Conservation (phyloP, 2,888 invertebrate genomes). For the Cryptus viduatorius region DNA sequence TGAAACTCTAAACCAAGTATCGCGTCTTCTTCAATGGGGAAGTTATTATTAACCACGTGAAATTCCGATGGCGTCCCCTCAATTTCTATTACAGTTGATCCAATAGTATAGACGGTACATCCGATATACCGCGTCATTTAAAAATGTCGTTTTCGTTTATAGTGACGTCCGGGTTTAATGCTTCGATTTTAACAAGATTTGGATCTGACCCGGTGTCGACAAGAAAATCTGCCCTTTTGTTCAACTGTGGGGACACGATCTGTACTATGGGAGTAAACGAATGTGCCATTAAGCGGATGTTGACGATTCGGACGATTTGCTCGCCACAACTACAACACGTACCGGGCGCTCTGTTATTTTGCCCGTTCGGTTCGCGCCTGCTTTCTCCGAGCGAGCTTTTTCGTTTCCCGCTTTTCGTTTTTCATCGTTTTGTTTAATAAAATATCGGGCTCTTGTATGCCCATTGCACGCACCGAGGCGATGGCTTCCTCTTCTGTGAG, state of each 20-base stretch:
- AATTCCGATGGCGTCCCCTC: conserved; percentile 11
- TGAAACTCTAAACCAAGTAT: conserved; percentile 39
- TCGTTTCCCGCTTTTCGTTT: conserved; percentile 26
- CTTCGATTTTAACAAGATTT: neutral
- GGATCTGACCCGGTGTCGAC: conserved; percentile 32
- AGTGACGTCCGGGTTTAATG: neutral
- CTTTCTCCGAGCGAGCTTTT: conserved; percentile 1
- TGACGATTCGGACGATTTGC: neutral
- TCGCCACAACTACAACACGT: neutral
- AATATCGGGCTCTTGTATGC: neutral
- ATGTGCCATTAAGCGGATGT: neutral
- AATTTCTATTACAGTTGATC: conserved; percentile 16
- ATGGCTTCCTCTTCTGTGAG: no score
- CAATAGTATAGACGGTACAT: conserved; percentile 18
- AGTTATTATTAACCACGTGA: conserved; percentile 2
- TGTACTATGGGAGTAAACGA: neutral
- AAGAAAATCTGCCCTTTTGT: neutral
- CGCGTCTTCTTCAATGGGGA: conserved; percentile 12
- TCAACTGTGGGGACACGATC: conserved; percentile 14
- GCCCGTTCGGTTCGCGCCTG: conserved; percentile 22
- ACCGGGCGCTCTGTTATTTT: conserved; percentile 11
- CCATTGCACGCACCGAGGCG: no score
- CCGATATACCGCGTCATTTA: conserved; percentile 6
- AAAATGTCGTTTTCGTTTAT: conserved; percentile 1
- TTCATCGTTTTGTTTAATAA: conserved; percentile 22